Evolutionary conservation across 92 coral and sea anemone species (phyloP), one percentile per base, ranked within the genome.

Genomic region (Parazoanthus atlanticus): DNA sequence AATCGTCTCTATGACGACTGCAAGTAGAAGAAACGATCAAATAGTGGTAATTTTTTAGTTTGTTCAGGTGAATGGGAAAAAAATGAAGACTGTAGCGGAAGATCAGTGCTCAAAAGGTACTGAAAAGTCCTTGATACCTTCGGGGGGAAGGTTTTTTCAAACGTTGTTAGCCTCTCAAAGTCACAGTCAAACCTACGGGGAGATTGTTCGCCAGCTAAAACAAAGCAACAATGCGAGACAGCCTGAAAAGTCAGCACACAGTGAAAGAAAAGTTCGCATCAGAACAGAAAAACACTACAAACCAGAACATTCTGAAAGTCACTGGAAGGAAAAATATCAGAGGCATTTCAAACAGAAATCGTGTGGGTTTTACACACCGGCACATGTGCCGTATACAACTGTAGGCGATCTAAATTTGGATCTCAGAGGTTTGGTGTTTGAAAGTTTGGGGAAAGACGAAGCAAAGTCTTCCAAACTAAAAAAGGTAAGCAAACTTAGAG

Each of bases 331-430:
- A n/a, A 97, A 93, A 80, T 95, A 97, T 79, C 81, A 89, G 72
- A 86, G 98, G 66, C 93, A 91, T 58, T 90, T 90, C 11, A 85
- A 79, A 79, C 99, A 97, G 56, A 74, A 88, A n/a, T 74, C 87
- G 0, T 72, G 95, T 47, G 99, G 99, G 1, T 97, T 97, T 72
- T 97, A 93, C 83, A 93, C 99, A 1, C 99, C 99, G 8, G 96
- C 96, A 23, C 93, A 94, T 69, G 72, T 93, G 3, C 97, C 98
- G 38, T 97, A 97, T 79, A 93, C 89, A 28, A 91, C 94, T 0
- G 91, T 97, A 6, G 99, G 99, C 0, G 91, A 95, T 6, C 93
- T 97, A 5, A 92, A 94, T 26, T 58, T 97, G 72, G 97, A 97
- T 91, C 86, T 95, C 2, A 82, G 89, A 26, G 95, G 92, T n/a